These are phyloP conservation scores for Nyctibius bracteatus DNA, from an alignment of 2,113 vertebrate species.

Conservation along the genomic window DNA sequence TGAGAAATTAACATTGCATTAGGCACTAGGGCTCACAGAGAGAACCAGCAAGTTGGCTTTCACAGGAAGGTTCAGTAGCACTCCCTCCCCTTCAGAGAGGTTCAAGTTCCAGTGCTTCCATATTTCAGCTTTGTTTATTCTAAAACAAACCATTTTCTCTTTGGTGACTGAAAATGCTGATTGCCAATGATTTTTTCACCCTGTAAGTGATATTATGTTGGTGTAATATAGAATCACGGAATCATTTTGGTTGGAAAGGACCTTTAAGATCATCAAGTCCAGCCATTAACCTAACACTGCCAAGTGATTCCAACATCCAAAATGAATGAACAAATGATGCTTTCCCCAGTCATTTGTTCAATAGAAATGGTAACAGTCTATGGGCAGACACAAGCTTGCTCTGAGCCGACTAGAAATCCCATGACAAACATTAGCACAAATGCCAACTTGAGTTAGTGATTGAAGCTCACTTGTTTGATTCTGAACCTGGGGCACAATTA, in stretches of 20 bases:
- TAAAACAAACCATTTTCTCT: neutral
- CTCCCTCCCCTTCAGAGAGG: neutral
- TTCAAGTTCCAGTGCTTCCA: neutral
- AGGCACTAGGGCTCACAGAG: neutral
- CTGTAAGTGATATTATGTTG: neutral
- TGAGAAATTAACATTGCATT: neutral
- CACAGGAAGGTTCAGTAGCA: neutral
- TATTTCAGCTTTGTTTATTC: neutral
- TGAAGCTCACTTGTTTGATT: neutral
- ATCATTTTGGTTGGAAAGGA: too few relatives aligned
- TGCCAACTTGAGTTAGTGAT: neutral
- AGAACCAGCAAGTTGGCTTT: neutral
- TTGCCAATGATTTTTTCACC: neutral
- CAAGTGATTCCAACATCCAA: too few relatives aligned
- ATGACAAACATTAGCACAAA: neutral
- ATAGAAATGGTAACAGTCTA: fast-evolving
- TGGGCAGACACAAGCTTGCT: neutral
- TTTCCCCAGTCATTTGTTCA: too few relatives aligned
- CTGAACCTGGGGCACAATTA: neutral
- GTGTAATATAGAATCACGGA: neutral
- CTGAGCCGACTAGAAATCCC: neutral
- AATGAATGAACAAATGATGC: too few relatives aligned
- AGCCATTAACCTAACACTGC: too few relatives aligned
- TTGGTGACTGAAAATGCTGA: neutral
- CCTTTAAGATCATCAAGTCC: too few relatives aligned